A percentile compares a stretch with the other conserved stretches of the same genome.
Conservation (phyloP, 2,888 invertebrate species). For the Pammene fasciana region DNA sequence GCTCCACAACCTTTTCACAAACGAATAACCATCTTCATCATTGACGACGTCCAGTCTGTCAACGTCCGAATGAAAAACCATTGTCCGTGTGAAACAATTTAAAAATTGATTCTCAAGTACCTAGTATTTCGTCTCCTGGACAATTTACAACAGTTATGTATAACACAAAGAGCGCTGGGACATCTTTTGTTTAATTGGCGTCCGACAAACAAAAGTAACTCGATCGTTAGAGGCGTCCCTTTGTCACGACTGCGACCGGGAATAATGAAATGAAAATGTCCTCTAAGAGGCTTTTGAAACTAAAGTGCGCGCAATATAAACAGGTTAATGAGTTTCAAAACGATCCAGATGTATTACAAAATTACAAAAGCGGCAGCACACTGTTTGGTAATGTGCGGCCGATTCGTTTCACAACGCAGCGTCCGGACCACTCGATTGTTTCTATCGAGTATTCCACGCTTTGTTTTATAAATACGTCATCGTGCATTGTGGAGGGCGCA, state of each 20-base stretch:
- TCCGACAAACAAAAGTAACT: constrained; percentile 77
- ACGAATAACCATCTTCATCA: constrained; percentile 55
- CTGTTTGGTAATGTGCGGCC: constrained; percentile 76
- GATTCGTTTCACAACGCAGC: constrained; percentile 77
- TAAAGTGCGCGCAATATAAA: constrained; percentile 70
- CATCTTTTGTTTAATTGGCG: constrained; percentile 79
- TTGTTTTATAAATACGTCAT: constrained; percentile 62
- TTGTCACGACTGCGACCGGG: constrained; percentile 66
- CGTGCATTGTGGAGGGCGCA: constrained; percentile 55
- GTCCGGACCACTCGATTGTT: constrained; percentile 81
- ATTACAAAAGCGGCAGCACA: constrained; percentile 77
- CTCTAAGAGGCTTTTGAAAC: constrained; percentile 71
- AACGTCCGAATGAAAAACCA: constrained; percentile 56
- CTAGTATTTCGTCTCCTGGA: constrained; percentile 63
- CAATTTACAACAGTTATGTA: constrained; percentile 54
- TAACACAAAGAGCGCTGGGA: constrained; percentile 63
- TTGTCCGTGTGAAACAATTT: constrained; percentile 51
- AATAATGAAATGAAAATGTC: constrained; percentile 68
- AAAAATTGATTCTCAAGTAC: constrained; percentile 49
- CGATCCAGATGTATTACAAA: constrained; percentile 82
- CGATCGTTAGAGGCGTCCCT: constrained; percentile 71
- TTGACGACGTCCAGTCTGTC: constrained; percentile 66
- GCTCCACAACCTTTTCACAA: constrained; percentile 64
- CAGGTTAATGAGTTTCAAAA: constrained; percentile 82
- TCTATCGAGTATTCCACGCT: constrained; percentile 71